phyloP scores from a whole-genome alignment of 2,888 invertebrate species.

The Apotomis capreana region DNA sequence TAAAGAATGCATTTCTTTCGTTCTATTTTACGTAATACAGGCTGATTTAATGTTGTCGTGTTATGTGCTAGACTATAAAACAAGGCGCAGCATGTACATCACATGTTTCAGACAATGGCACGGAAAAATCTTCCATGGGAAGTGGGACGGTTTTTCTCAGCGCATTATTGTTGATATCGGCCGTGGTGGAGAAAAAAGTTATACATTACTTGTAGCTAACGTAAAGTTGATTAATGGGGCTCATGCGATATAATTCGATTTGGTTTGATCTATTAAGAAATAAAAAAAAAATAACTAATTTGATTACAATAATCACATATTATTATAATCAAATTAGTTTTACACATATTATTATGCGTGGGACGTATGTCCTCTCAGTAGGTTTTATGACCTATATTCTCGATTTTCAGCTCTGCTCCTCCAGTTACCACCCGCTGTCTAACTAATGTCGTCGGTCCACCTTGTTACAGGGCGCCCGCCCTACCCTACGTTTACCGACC shows the following conservation, averaged over 20 bases:
- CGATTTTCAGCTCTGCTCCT: too few species aligned
- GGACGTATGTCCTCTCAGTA: too few species aligned
- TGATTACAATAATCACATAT: too few species aligned
- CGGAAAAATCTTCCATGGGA: constrained; percentile 72
- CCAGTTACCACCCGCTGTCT: too few species aligned
- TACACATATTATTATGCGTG: too few species aligned
- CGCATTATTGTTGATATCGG: constrained; percentile 19
- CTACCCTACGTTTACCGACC: too few species aligned
- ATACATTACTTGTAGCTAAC: constrained; percentile 2
- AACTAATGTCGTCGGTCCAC: too few species aligned
- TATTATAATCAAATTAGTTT: too few species aligned
- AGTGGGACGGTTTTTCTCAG: constrained; percentile 68
- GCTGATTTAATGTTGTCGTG: constrained; percentile 14
- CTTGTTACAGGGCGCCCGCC: too few species aligned
- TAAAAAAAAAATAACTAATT: too few species aligned
- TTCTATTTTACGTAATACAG: constrained; percentile 19
- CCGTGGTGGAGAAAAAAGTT: neutral
- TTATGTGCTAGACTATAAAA: constrained; percentile 20
- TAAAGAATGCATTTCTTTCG: constrained; percentile 19
- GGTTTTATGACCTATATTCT: too few species aligned
- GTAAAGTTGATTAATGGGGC: neutral
- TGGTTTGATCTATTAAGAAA: neutral
- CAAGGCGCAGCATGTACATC: constrained; percentile 34
- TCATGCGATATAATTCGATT: neutral
- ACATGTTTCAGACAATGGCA: constrained; percentile 63